Percentiles rank a stretch among this genome's conserved stretches.
Conservation (phyloP, 2,797 vertebrate genomes). For the Heterohyrax brucei region DNA sequence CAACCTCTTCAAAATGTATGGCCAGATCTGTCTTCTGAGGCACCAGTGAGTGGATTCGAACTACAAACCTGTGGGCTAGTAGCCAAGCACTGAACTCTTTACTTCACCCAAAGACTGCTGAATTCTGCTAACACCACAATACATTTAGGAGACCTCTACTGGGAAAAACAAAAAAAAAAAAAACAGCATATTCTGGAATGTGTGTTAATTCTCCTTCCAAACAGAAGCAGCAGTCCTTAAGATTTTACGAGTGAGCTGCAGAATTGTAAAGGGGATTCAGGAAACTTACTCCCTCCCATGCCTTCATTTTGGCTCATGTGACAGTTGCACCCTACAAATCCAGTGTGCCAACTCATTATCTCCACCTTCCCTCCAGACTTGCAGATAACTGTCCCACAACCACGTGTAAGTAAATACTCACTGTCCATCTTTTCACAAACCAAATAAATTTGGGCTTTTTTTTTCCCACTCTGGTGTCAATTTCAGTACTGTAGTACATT, state of each 20-base stretch:
- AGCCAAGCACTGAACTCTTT: no score
- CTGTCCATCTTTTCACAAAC: neutral
- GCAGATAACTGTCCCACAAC: no score
- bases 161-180: neutral
- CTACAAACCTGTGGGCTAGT: no score
- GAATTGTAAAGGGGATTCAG: neutral
- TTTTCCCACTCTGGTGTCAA: neutral
- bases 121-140: neutral
- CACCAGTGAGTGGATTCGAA: no score
- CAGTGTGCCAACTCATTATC: neutral
- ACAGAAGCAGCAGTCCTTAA: neutral
- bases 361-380: neutral
- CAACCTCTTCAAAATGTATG: no score
- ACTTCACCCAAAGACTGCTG: no score
- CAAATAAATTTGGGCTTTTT: neutral
- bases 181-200: neutral
- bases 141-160: neutral
- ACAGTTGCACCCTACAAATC: no score
- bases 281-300: rapidly evolving
- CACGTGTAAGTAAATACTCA: neutral
- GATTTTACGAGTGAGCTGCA: neutral
- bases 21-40: no score
- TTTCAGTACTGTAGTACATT: neutral
- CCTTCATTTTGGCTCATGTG: neutral
- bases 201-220: neutral